Percentiles rank a stretch among this genome's conserved stretches.
Evolutionary conservation across 2,113 vertebrate species (phyloP).

Genomic region (Lamprologus tigripictilis): DNA sequence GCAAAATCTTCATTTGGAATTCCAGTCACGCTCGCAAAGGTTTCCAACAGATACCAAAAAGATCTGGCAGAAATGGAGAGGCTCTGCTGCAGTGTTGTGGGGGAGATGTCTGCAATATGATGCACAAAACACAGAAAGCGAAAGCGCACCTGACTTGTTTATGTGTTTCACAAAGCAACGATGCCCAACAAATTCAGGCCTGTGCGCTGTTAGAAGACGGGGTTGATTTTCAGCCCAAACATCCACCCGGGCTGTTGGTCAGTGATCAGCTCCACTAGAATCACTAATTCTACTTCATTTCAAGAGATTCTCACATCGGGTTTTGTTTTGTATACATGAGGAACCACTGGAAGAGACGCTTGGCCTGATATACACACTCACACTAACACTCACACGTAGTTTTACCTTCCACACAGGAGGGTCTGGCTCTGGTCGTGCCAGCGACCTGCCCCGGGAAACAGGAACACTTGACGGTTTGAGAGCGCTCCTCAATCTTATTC

Average conservation of each 20-base stretch:
- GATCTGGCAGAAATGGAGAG: not conserved
- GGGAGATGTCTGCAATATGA: not conserved
- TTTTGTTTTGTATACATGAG: not conserved
- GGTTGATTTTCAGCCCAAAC: not conserved
- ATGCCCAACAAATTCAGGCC: not conserved
- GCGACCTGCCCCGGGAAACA: slow-evolving; percentile 95
- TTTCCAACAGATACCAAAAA: not conserved
- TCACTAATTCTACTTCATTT: not conserved
- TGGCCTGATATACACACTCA: not conserved
- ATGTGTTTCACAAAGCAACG: not conserved
- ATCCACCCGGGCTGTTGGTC: not conserved
- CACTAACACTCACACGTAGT: not conserved
- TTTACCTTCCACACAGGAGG: slow-evolving; percentile 97
- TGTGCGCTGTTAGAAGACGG: not conserved
- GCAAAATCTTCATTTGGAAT: not conserved
- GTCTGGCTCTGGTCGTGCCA: slow-evolving; percentile 86
- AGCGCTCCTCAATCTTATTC: slow-evolving; percentile 94
- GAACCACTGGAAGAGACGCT: not conserved
- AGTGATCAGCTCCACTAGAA: not conserved
- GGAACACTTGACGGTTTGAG: slow-evolving; percentile 94
- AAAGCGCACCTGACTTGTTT: not conserved
- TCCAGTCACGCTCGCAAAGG: not conserved
- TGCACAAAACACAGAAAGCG: not conserved
- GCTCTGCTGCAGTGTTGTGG: not conserved
- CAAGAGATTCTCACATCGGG: not conserved